These are phyloP conservation scores for Rallus crepitans DNA, from an alignment of 2,797 vertebrate genomes.

Conservation along the genomic window DNA sequence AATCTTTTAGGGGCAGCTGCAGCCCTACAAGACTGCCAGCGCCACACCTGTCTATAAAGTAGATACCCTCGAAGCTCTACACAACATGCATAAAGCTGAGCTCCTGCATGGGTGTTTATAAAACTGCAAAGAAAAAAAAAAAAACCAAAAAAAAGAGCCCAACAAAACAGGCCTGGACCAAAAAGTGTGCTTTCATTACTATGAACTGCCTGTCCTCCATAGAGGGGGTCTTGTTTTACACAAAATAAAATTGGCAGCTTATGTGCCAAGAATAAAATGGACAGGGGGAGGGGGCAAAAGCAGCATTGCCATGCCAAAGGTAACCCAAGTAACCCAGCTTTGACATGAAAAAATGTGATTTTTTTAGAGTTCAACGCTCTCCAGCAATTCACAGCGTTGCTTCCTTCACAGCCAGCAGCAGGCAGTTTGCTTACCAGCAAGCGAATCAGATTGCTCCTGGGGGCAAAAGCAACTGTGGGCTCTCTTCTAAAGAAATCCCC, in stretches of 20 bases:
- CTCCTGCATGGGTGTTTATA: neutral
- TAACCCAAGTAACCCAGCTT: neutral
- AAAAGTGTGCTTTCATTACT: neutral
- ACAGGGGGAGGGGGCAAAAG: neutral
- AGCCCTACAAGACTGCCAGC: neutral
- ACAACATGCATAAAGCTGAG: neutral
- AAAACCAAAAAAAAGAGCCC: neutral
- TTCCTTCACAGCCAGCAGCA: neutral
- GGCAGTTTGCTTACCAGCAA: neutral
- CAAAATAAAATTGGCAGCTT: neutral
- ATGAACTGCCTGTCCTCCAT: neutral
- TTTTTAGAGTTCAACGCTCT: neutral
- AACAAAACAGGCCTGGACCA: neutral
- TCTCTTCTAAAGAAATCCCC: neutral
- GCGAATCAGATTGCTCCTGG: slow-evolving; percentile 2
- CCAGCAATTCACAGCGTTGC: neutral
- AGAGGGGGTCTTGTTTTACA: neutral
- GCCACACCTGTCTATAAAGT: neutral
- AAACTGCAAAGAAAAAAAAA: neutral
- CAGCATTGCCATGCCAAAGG: neutral
- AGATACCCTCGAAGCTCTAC: neutral
- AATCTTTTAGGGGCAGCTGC: neutral
- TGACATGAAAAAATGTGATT: neutral
- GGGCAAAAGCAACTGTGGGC: neutral
- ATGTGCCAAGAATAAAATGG: neutral